Percentiles rank a stretch among this genome's conserved stretches.
Evolutionary conservation across 2,888 invertebrate species (phyloP).

Genomic region (Lutraria lutraria): DNA sequence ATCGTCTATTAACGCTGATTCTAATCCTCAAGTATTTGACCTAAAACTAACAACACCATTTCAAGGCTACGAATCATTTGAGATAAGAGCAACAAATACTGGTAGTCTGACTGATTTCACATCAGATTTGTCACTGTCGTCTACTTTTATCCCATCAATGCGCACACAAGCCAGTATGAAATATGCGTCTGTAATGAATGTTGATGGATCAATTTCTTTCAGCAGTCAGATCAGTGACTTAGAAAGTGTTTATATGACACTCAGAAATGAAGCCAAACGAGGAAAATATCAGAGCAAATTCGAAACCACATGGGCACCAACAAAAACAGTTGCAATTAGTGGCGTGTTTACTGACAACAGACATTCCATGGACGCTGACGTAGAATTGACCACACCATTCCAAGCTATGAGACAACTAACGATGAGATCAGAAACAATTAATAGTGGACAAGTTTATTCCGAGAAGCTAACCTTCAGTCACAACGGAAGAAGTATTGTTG

Average conservation of each 20-base stretch:
- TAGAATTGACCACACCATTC: slow-evolving; percentile 53
- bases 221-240: slow-evolving; percentile 58
- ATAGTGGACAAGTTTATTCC: slow-evolving; percentile 22
- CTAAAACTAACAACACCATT: slow-evolving; percentile 57
- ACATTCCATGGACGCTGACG: slow-evolving; percentile 30
- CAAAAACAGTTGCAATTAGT: slow-evolving; percentile 38
- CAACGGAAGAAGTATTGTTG: slow-evolving; percentile 43
- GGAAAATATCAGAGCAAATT: slow-evolving; percentile 43
- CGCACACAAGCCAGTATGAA: slow-evolving; percentile 45
- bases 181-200: slow-evolving; percentile 28
- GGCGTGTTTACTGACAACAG: slow-evolving; percentile 27
- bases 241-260: slow-evolving; percentile 53
- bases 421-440: slow-evolving; percentile 34
- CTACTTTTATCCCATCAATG: slow-evolving; percentile 37
- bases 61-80: slow-evolving; percentile 40
- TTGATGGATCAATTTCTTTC: slow-evolving; percentile 45
- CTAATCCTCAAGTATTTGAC: no score
- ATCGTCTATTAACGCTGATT: no score
- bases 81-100: slow-evolving; percentile 36
- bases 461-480: slow-evolving; percentile 26
- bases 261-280: slow-evolving; percentile 41
- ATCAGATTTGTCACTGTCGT: slow-evolving; percentile 33
- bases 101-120: slow-evolving; percentile 55
- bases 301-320: slow-evolving; percentile 54
- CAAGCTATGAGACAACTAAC: slow-evolving; percentile 30